phyloP scores from a whole-genome alignment of 2,113 vertebrate species.

The Triplophysa siluroides region DNA sequence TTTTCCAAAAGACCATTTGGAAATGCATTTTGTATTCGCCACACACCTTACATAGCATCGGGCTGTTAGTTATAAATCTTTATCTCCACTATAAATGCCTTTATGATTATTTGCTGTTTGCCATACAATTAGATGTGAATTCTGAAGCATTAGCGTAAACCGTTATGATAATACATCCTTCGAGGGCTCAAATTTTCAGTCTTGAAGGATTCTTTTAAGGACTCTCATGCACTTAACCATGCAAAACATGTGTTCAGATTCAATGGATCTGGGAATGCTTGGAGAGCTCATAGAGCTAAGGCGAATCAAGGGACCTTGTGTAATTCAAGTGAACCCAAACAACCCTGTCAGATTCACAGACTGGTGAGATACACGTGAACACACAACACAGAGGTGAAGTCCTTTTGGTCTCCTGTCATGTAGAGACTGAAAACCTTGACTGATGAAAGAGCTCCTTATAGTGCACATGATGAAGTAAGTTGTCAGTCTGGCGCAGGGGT shows the following conservation, averaged over 20 bases:
- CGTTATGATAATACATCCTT: background rate
- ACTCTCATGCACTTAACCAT: background rate
- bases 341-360: constrained; percentile 25
- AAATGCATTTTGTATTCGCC: background rate
- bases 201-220: background rate
- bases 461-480: constrained; percentile 27
- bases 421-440: constrained; percentile 19
- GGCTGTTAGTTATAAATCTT: background rate
- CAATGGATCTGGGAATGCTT: background rate
- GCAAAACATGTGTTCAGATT: constrained; percentile 3
- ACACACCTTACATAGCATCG: background rate
- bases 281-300: background rate
- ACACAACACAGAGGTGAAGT: constrained; percentile 15
- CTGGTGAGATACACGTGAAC: constrained; percentile 30
- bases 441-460: constrained; percentile 23
- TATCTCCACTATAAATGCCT: background rate
- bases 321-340: constrained; percentile 54
- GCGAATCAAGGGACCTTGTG: constrained; percentile 30
- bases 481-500: constrained; percentile 14
- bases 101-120: constrained; percentile 6
- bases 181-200: background rate
- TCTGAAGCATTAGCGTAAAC: background rate
- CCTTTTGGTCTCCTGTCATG: constrained; percentile 23
- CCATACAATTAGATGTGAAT: background rate
- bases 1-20: background rate